A percentile compares a stretch with the other conserved stretches of the same genome.
Evolutionary conservation across 2,888 invertebrate species (phyloP).

Genomic region (Hedya salicella): DNA sequence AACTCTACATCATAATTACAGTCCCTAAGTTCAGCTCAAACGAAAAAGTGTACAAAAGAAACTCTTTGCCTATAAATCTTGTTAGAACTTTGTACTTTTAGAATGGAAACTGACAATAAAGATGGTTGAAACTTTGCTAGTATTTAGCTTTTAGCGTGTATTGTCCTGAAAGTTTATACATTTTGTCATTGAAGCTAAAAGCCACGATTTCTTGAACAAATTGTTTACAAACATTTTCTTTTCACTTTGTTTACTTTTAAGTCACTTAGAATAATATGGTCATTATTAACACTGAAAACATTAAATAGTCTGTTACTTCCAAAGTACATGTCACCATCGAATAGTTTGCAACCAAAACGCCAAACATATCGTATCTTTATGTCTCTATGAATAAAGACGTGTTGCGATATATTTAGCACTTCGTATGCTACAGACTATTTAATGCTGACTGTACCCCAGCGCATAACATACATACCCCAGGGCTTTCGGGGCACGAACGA

Average conservation of each 20-base stretch:
- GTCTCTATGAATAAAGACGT: no score
- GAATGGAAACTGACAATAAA: constrained; percentile 19
- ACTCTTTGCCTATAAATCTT: constrained; percentile 19
- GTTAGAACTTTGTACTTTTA: constrained; percentile 16
- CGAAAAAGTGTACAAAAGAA: constrained; percentile 23
- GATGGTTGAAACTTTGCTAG: constrained; percentile 18
- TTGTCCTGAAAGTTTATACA: constrained; percentile 16
- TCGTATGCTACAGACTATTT: no score
- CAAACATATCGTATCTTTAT: no score
- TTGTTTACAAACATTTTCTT: constrained; percentile 8
- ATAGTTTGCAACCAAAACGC: no score
- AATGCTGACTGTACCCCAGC: no score
- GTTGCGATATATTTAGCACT: no score
- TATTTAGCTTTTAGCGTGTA: constrained; percentile 23
- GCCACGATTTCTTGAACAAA: constrained; percentile 11
- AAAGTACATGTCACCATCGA: no score
- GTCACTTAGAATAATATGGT: not conserved
- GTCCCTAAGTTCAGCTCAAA: constrained; percentile 22
- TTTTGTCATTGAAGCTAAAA: not conserved
- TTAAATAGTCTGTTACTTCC: no score
- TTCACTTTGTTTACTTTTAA: not conserved
- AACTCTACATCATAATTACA: constrained; percentile 33
- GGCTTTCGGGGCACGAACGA: no score
- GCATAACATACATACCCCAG: no score
- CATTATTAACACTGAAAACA: not conserved